Base-by-base conservation (phyloP, 1,140 invertebrate species). In the Doryteuthis pealeii region DNA sequence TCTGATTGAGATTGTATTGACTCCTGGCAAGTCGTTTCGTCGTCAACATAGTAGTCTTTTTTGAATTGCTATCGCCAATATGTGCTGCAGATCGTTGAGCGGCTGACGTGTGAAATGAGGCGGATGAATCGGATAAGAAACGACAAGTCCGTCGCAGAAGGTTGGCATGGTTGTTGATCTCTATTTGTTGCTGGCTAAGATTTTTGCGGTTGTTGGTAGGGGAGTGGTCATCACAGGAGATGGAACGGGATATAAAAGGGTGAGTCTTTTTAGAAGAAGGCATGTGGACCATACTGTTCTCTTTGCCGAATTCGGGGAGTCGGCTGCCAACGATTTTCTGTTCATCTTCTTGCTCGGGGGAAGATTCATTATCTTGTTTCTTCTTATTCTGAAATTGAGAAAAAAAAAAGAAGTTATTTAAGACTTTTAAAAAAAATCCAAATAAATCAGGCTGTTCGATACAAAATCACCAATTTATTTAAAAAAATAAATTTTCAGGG, bases 131-230 rank as follows among this genome's bases (percentile, higher is more conserved):
- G 5, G 66, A 68, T 26, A 32, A 32, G 32, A 26, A 68, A 8
- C 32, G 28, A 33, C 66, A 68, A 68, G 28, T 68, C 30, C 66
- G 5, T 33, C 66, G 54, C 5, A n/a, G 54, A 18, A 62, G 15
- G 31, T 68, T 68, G 35, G 35, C 35, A 40, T 40, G 35, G 66
- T 68, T 68, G 66, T 68, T 68, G 10, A 68, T 68, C n/a, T 68
- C 66, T 32, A 32, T 62, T 22, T 28, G 54, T 28, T 62, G 54
- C 18, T 28, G 54, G 26, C 1, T 62, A 62, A 22, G 5, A 18
- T 62, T 62, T 28, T 62, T 22, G 18, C 26, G 54, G 26, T 62
- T 22, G 6, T 28, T 12, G 6, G 54, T 22, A 62, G 54, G 54
- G 22, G 18, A 5, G 54, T 28, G 54, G 22, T 62, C 54, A 62